Evolutionary conservation across 2,797 vertebrate species (phyloP).

Genomic region (Phyllotis vaccarum): DNA sequence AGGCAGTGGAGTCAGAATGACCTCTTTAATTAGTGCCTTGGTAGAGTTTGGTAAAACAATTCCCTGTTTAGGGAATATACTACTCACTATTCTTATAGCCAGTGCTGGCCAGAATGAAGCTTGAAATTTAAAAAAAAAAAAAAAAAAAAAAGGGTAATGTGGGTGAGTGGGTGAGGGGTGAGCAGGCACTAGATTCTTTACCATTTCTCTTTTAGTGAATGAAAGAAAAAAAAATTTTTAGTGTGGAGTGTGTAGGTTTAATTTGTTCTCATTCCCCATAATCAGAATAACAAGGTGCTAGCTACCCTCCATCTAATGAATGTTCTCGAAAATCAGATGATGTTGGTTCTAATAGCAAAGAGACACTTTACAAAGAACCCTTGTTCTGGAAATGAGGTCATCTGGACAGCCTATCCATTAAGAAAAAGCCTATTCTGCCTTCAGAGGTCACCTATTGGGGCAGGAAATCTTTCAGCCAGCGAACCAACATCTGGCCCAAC

Average conservation of each 20-base stretch:
- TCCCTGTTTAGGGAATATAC: conserved; percentile 8
- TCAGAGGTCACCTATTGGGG: conserved; percentile 81
- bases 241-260: not conserved
- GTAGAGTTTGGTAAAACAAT: conserved; percentile 47
- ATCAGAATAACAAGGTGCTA: conserved; percentile 70
- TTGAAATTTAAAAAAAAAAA: conserved; percentile 44
- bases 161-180: conserved; percentile 9
- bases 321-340: conserved; percentile 81
- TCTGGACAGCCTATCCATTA: conserved; percentile 78
- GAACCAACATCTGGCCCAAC: conserved; percentile 83
- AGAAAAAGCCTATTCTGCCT: conserved; percentile 83
- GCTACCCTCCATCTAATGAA: conserved; percentile 72
- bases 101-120: not conserved
- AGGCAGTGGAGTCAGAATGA: conserved; percentile 47
- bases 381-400: conserved; percentile 84
- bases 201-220: conserved; percentile 53
- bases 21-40: conserved; percentile 66
- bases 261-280: conserved; percentile 29
- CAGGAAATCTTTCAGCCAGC: conserved; percentile 82
- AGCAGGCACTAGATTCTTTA: conserved; percentile 54
- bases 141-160: conserved; percentile 7
- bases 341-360: conserved; percentile 77
- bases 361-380: conserved; percentile 77
- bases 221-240: conserved; percentile 21
- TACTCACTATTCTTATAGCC: not conserved